Percentiles rank a stretch among this genome's conserved stretches.
phyloP scores from a whole-genome alignment of 2,113 vertebrate genomes.

The Rhineura floridana region DNA sequence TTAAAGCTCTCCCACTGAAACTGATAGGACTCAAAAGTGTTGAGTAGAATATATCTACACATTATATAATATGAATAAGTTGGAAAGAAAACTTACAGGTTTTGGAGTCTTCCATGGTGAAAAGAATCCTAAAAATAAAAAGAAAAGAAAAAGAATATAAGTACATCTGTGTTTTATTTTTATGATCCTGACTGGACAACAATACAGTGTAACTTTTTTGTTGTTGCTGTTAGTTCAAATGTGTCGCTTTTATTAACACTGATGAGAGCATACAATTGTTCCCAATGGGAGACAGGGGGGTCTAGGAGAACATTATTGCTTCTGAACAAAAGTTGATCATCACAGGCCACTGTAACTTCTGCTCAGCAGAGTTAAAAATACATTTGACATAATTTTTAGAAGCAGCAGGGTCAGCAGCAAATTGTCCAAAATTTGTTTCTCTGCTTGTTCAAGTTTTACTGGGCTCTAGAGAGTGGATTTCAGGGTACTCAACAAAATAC shows the following conservation, averaged over 20 bases:
- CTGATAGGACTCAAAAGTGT: background rate
- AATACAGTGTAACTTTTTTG: constrained; percentile 37
- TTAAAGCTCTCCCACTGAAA: background rate
- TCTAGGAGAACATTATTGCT: constrained; percentile 53
- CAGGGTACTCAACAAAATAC: constrained; percentile 56
- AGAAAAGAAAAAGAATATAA: constrained; percentile 75
- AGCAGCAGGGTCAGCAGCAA: constrained; percentile 43
- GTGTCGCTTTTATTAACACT: constrained; percentile 40
- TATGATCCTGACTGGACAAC: background rate
- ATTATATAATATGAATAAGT: constrained; percentile 37
- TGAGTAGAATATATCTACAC: background rate
- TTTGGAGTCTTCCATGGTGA: constrained; percentile 98
- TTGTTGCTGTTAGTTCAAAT: constrained; percentile 27
- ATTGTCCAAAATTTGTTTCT: constrained; percentile 50
- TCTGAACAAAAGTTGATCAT: constrained; percentile 42
- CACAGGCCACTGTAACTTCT: background rate
- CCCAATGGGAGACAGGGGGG: background rate
- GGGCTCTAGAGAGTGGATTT: constrained; percentile 57
- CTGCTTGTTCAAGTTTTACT: constrained; percentile 29
- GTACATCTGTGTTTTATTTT: constrained; percentile 60
- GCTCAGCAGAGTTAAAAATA: constrained; percentile 50
- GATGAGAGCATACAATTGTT: constrained; percentile 31
- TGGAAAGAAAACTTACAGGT: constrained; percentile 89
- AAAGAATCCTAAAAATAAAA: constrained; percentile 95
- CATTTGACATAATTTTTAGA: constrained; percentile 63